A percentile compares a stretch with the other conserved stretches of the same genome.
These are phyloP conservation scores for Keiferia lycopersicella DNA, from an alignment of 2,888 invertebrate genomes.

Conservation along the genomic window DNA sequence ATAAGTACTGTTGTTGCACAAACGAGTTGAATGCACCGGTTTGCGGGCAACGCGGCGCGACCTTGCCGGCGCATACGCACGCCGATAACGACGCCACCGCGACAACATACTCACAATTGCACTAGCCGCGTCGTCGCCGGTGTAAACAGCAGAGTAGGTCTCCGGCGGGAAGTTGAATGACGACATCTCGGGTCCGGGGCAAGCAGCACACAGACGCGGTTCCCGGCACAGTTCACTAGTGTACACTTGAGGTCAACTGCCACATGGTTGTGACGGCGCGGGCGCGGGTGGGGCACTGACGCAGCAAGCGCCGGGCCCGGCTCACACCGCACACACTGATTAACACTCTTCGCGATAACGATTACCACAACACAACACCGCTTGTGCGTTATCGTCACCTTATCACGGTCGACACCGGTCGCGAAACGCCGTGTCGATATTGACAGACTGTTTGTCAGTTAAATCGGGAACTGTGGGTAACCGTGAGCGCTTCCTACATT, in stretches of 20 bases:
- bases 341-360: slow-evolving; percentile 67
- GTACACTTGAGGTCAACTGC: neutral
- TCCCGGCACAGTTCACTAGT: slow-evolving; percentile 1
- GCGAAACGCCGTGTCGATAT: slow-evolving; percentile 49
- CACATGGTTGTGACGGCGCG: slow-evolving; percentile 41
- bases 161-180: slow-evolving; percentile 72
- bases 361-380: slow-evolving; percentile 60
- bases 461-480: slow-evolving; percentile 58
- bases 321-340: slow-evolving; percentile 53
- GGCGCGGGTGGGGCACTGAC: slow-evolving; percentile 36
- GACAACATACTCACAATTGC: slow-evolving; percentile 60
- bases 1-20: slow-evolving; percentile 47
- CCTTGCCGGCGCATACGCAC: slow-evolving; percentile 65
- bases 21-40: slow-evolving; percentile 72
- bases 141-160: slow-evolving; percentile 70
- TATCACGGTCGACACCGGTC: slow-evolving; percentile 60
- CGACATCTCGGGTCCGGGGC: slow-evolving; percentile 55
- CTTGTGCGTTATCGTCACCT: slow-evolving; percentile 57
- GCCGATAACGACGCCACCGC: slow-evolving; percentile 54
- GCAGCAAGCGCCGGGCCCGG: slow-evolving; percentile 37
- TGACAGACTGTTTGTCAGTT: slow-evolving; percentile 36
- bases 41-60: slow-evolving; percentile 46
- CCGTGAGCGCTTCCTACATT: slow-evolving; percentile 52
- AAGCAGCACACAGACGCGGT: slow-evolving; percentile 9
- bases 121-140: slow-evolving; percentile 53